These are phyloP conservation scores for Pocillopora grandis DNA, from an alignment of 92 coral and sea anemone genomes.

Conservation along the genomic window DNA sequence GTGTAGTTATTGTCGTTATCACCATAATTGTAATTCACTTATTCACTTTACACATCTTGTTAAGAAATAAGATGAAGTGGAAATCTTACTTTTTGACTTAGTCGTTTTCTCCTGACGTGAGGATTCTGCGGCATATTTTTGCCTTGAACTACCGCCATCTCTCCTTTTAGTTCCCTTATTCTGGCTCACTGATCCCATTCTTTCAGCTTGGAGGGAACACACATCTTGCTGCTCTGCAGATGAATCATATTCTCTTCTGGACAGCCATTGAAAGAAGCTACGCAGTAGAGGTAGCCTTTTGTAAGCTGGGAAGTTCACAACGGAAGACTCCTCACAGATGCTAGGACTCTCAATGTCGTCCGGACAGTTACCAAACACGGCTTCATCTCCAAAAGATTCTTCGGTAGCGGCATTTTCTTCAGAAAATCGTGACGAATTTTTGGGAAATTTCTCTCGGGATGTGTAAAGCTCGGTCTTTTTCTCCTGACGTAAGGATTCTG, in stretches of 20 bases:
- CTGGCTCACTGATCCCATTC: not conserved
- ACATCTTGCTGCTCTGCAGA: not conserved
- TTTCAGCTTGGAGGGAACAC: not conserved
- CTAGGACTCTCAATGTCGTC: not conserved
- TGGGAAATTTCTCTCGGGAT: no score
- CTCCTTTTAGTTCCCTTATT: not conserved
- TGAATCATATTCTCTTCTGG: not conserved
- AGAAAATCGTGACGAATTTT: no score
- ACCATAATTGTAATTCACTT: no score
- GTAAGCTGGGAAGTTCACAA: not conserved
- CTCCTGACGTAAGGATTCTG: no score
- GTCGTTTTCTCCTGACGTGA: not conserved
- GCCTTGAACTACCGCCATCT: not conserved
- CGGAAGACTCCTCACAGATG: not conserved
- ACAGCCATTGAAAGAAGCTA: not conserved
- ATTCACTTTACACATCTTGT: no score
- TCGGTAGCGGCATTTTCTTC: not conserved
- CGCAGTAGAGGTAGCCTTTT: not conserved
- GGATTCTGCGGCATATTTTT: not conserved
- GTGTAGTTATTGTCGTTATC: no score
- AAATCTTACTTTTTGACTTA: conserved; percentile 1
- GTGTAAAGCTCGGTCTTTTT: no score
- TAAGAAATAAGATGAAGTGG: not conserved
- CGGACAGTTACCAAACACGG: not conserved
- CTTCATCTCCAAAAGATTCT: not conserved